phyloP scores from a whole-genome alignment of 1,140 invertebrate species.

The Riptortus pedestris region DNA sequence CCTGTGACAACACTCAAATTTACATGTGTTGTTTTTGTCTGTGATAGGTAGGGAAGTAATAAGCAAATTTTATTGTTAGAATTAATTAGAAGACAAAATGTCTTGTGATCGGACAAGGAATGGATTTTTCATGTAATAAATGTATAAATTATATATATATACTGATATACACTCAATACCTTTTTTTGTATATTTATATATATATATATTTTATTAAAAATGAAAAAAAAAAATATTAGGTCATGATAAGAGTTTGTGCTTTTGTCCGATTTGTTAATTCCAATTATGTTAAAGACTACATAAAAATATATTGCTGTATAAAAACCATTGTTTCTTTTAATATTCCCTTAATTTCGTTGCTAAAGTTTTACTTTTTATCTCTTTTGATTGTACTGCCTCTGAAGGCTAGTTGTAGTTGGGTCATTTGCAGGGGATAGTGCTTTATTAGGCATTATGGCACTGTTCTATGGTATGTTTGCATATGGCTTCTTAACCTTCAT shows the following conservation, averaged over 20 bases:
- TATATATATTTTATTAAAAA: constrained; percentile 2
- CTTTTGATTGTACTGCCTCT: too few species aligned
- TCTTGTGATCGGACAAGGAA: constrained; percentile 1
- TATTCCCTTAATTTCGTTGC: background rate
- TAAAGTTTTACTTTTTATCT: too few species aligned
- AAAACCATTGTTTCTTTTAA: background rate
- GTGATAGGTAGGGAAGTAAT: constrained; percentile 16
- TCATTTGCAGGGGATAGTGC: too few species aligned
- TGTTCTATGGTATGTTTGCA: too few species aligned
- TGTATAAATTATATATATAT: constrained; percentile 9
- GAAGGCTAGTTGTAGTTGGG: too few species aligned
- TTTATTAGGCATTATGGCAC: too few species aligned
- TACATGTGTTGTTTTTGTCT: constrained; percentile 14
- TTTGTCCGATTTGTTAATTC: constrained; percentile 17
- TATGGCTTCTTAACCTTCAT: too few species aligned
- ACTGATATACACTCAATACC: constrained; percentile 4
- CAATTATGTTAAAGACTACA: constrained; percentile 16
- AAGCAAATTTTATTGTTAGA: constrained; percentile 13
- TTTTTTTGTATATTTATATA: constrained; percentile 8
- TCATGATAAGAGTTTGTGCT: background rate
- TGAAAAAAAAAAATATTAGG: too few species aligned
- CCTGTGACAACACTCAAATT: constrained; percentile 12
- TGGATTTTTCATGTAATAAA: background rate
- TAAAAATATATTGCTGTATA: constrained; percentile 13
- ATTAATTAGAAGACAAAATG: constrained; percentile 1